Base-by-base conservation (phyloP, 2,888 invertebrate genomes). In the Drosophila paramelanica region DNA sequence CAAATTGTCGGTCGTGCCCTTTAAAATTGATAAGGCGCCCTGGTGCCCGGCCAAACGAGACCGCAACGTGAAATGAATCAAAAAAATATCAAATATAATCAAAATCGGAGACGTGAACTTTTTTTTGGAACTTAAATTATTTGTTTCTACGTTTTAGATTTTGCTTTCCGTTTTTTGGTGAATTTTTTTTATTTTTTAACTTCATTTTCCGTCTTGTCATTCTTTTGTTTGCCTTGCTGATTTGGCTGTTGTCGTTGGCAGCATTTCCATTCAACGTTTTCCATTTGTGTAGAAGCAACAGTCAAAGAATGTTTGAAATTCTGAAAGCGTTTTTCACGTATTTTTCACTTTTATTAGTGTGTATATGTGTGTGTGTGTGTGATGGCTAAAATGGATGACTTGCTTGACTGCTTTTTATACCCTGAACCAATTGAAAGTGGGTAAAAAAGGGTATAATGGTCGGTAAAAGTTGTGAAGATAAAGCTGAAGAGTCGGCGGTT, bases 271-370 rank as follows among this genome's bases (percentile, higher is more conserved):
- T 75, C 53, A 46, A 61, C 56, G 57, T 65, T 65, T 60, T 64
- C 76, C 87, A 80, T 75, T 86, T 82, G 80, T 53, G 33, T 55
- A 68, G 68, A 69, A 58, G 50, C 56, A 61, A 58, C 55, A 57
- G 43, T 42, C 65, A 59, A 87, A 64, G 56, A 60, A 74, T 74
- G 77, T 85, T 87, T 82, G 76, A 78, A 79, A 87, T 89, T 88
- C 89, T 70, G 60, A 62, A 56, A 81, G 69, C 88, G 89, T 76
- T 72, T 69, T 65, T 73, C 82, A 82, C 75, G 76, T 76, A 79
- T 78, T 79, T 86, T 73, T 85, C 81, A 74, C 76, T 77, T 72
- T 70, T 88, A 81, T 80, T 79, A 67, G 68, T 46, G 50, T 56
- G 41, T 55, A 46, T 23, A 47, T 52, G 61, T 62, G 38, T 56